Conservation (phyloP, 2,797 vertebrate genomes). For the Microctenopoma steveboyesi region DNA sequence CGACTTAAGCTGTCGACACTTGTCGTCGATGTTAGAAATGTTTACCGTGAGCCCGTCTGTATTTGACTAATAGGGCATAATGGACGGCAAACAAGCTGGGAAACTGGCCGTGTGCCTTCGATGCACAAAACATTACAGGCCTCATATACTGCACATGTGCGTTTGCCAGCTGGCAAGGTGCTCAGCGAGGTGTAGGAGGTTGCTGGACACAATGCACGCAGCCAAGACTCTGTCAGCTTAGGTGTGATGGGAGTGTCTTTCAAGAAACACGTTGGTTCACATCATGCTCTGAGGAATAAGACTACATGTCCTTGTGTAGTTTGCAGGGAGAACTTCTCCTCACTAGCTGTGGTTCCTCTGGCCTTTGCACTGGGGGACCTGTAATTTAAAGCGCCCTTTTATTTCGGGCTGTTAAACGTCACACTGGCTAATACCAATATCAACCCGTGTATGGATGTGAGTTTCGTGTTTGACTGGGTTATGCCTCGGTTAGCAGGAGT, state of each 20-base stretch:
- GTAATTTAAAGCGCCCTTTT: too few species aligned
- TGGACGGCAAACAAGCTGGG: slow-evolving; percentile 47
- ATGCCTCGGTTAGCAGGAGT: too few species aligned
- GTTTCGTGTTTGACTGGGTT: too few species aligned
- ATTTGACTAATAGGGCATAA: slow-evolving; percentile 25
- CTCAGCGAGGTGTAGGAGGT: slow-evolving; percentile 40
- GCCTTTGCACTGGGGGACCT: not conserved
- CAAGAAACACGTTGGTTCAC: not conserved
- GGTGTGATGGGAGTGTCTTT: slow-evolving; percentile 26
- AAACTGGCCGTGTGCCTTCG: slow-evolving; percentile 37
- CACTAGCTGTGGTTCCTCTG: not conserved
- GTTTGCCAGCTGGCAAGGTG: slow-evolving; percentile 48
- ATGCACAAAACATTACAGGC: slow-evolving; percentile 40
- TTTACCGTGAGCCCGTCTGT: slow-evolving; percentile 23
- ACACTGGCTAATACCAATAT: not conserved
- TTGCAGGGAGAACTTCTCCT: not conserved
- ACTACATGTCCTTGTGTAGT: not conserved
- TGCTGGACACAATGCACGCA: slow-evolving; percentile 40
- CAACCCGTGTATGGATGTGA: too few species aligned
- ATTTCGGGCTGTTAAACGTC: too few species aligned
- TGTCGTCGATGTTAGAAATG: slow-evolving; percentile 35
- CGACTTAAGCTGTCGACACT: slow-evolving; percentile 3
- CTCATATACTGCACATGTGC: slow-evolving; percentile 25
- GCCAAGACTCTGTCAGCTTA: slow-evolving; percentile 48
- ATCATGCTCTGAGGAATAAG: slow-evolving; percentile 9